Conservation (phyloP, 2,888 invertebrate species). For the Sphaerophoria rueppellii region DNA sequence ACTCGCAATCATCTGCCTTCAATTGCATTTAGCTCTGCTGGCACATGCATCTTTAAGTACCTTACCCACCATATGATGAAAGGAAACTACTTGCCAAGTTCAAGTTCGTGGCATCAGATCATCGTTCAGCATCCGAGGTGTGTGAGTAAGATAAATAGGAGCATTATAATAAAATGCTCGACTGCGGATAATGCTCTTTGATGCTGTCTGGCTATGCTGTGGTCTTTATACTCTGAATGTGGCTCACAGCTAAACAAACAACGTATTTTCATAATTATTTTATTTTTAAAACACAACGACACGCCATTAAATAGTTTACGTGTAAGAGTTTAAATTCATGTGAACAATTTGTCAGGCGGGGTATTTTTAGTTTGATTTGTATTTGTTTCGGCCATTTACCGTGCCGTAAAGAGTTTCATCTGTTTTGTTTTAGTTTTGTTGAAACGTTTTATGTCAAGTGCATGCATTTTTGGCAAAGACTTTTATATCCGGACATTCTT, state of each 20-base stretch:
- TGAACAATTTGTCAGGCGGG: conserved; percentile 50
- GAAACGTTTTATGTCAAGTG: conserved; percentile 63
- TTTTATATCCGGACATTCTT: conserved; percentile 61
- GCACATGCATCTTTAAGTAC: conserved; percentile 13
- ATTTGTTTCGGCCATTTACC: conserved; percentile 31
- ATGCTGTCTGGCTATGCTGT: conserved; percentile 39
- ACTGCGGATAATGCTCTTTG: conserved; percentile 48
- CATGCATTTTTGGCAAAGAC: conserved; percentile 60
- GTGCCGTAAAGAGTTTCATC: background rate
- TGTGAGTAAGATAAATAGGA: conserved; percentile 52
- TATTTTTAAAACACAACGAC: conserved; percentile 52
- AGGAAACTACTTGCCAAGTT: conserved; percentile 76
- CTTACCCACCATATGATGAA: conserved; percentile 1
- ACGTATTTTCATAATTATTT: conserved; percentile 40
- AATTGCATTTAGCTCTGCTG: conserved; percentile 1
- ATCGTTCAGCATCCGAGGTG: conserved; percentile 48
- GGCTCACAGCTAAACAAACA: conserved; percentile 19
- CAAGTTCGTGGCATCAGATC: conserved; percentile 78
- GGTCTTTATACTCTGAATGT: too few species aligned
- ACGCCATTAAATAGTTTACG: conserved; percentile 68
- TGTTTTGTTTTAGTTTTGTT: conserved; percentile 43
- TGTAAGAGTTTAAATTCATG: conserved; percentile 57
- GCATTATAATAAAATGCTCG: conserved; percentile 47
- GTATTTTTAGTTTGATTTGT: conserved; percentile 56
- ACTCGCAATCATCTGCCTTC: conserved; percentile 34